Evolutionary conservation across 2,888 invertebrate genomes (phyloP).

Genomic region (Acronicta leporina): DNA sequence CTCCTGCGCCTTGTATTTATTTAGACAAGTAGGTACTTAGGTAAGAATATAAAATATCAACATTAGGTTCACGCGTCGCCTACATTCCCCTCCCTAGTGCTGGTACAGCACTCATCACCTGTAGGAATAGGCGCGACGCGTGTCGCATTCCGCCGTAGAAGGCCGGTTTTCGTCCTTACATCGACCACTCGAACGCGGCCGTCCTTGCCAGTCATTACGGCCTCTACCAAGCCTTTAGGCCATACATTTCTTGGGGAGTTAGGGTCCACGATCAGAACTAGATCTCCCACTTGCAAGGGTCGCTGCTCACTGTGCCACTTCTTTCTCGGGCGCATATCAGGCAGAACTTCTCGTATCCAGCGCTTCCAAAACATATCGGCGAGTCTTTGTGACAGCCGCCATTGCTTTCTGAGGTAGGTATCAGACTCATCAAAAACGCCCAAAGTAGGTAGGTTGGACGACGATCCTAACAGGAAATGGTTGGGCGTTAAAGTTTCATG

Average conservation of each 20-base stretch:
- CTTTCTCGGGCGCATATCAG: constrained; percentile 14
- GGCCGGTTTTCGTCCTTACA: constrained; percentile 1
- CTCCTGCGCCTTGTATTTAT: too few species aligned
- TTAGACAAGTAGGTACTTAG: too few species aligned
- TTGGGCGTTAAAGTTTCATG: constrained; percentile 45
- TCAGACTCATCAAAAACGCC: constrained; percentile 21
- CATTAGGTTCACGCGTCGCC: neutral
- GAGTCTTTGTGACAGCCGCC: constrained; percentile 32
- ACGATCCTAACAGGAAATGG: constrained; percentile 51
- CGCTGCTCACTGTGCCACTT: constrained; percentile 20
- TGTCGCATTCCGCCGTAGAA: constrained; percentile 3
- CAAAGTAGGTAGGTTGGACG: constrained; percentile 20
- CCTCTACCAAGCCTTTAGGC: neutral
- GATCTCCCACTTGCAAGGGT: constrained; percentile 18
- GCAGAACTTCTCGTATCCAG: constrained; percentile 39
- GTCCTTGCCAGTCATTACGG: neutral
- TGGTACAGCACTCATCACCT: constrained; percentile 7
- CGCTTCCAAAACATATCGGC: constrained; percentile 37
- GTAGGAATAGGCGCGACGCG: neutral
- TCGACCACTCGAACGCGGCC: constrained; percentile 11
- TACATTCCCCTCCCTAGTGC: neutral
- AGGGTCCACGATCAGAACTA: constrained; percentile 15
- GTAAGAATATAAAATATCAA: neutral
- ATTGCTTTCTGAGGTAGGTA: constrained; percentile 25
- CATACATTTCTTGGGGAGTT: constrained; percentile 4